These are phyloP conservation scores for Ooceraea biroi DNA, from an alignment of 1,140 invertebrate species.

Conservation along the genomic window DNA sequence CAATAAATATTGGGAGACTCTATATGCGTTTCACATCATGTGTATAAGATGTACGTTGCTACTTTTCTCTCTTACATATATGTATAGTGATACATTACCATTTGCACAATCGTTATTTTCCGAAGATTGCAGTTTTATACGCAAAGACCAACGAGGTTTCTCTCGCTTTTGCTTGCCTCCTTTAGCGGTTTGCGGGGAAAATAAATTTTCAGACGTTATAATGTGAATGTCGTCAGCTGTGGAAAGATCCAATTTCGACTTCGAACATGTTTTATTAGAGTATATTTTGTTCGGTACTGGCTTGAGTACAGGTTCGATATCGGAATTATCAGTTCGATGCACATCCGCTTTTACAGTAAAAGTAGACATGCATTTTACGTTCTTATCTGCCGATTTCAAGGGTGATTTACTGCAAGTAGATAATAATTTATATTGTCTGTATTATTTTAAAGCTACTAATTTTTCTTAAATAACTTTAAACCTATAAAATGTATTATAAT, in stretches of 20 bases:
- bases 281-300: slow-evolving; percentile 7
- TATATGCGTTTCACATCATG: slow-evolving; percentile 74
- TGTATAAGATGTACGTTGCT: not conserved
- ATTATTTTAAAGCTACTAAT: not conserved
- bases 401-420: slow-evolving; percentile 74
- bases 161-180: slow-evolving; percentile 45
- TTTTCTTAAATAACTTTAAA: slow-evolving; percentile 37
- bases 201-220: slow-evolving; percentile 65
- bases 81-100: slow-evolving; percentile 67
- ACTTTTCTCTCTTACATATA: not conserved
- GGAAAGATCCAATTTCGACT: slow-evolving; percentile 44
- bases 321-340: slow-evolving; percentile 66
- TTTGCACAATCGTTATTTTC: slow-evolving; percentile 46
- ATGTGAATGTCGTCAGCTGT: slow-evolving; percentile 72
- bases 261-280: slow-evolving; percentile 30
- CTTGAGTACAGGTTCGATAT: not conserved
- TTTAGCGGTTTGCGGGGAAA: not conserved
- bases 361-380: slow-evolving; percentile 69
- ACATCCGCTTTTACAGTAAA: slow-evolving; percentile 79
- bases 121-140: slow-evolving; percentile 76
- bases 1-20: slow-evolving; percentile 81
- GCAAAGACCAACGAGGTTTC: slow-evolving; percentile 79
- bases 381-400: slow-evolving; percentile 68
- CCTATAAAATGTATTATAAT: no score
- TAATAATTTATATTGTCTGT: slow-evolving; percentile 3